Evolutionary conservation across 2,888 invertebrate genomes (phyloP), one percentile per base, ranked within the genome.

Genomic region (Melangyna quadrimaculata): DNA sequence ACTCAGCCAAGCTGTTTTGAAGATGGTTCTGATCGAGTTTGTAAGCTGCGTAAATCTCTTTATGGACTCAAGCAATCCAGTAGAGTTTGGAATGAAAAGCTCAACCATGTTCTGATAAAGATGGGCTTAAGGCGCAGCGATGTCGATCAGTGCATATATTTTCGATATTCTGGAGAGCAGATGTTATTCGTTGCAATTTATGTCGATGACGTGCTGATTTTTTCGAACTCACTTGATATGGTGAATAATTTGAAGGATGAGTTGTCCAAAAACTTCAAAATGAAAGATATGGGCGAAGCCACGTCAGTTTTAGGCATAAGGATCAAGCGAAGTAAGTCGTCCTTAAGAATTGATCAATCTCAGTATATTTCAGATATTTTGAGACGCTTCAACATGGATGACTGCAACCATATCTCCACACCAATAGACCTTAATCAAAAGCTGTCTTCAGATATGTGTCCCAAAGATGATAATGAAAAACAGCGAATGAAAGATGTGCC

Each of bases 41-140:
- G 81, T 32, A 86, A 78, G 43, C 75, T 88, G 40, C 29, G 17
- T 5, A 87, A 88, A 59, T 81, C 87, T 22, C 73, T 88, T 19
- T 88, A 88, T 61, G 73, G 55, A 14, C 61, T 73, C 4, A 79
- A 79, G 29, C 73, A 79, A 61, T 79, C 79, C 29, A 72, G 73
- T 29, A 32, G 63, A 63, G 63, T 74, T 6, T 73, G 78, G 73
- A 79, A 79, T 37, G 67, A 79, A 14, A 65, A 73, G 17, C 73
- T 72, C 12, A 79, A 79, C 29, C 43, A 53, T 12, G 78, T 72
- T 65, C 22, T 78, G 43, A 43, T 71, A 8, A 37, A 70, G 12
- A 78, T 61, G 61, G 77, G 37, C 48, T 87, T 65, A 17, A 67
- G 22, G 59, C 17, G 78, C 48, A 61, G 80, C 9, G 61, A 79